Evolutionary conservation across 2,888 invertebrate genomes (phyloP), one percentile per base, ranked within the genome.

Genomic region (Sarcophaga rosellei): DNA sequence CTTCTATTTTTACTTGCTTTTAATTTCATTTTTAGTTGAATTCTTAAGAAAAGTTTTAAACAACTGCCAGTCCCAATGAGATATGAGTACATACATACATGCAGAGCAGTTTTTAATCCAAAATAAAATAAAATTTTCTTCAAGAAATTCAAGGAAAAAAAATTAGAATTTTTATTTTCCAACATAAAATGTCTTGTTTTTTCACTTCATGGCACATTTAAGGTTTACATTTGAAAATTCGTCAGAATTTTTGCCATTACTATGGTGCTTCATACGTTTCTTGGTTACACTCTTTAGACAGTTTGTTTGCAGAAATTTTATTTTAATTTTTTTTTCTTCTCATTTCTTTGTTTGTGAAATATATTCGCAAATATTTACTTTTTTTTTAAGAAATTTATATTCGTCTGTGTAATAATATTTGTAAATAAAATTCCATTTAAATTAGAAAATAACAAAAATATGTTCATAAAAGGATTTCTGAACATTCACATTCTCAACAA

Each of bases 21-120:
- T 15, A 12, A 53, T 15, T 53, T 53, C 47, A 2, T n/a, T 65
- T 65, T 65, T 17, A 2, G 0, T 82, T 73, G 23, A 73, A 82
- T 82, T 83, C 77, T 61, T 62, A 53, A 44, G 47, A 61, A 83
- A 83, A 73, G 61, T 82, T 82, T 82, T 82, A 66, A 83, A 68
- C 77, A 68, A 78, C 66, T 83, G 82, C 25, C 70, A 47, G 47
- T 75, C 62, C 77, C 35, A 8, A 35, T 35, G 35, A 35, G 8
- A 8, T 8, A 35, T 35, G 8, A 35, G 35, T 35, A 35, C 35
- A 35, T 35, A 35, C 35, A 35, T 35, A 35, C 35, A 35, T 6
- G 35, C 35, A 35, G 6, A 35, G 35, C 10, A 35, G 35, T 8
- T 35, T 35, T 35, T 35, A 35, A 35, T 1, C 35, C 35, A 35